Conservation (phyloP, 2,797 vertebrate genomes). For the Mormyrus hasselquistii region DNA sequence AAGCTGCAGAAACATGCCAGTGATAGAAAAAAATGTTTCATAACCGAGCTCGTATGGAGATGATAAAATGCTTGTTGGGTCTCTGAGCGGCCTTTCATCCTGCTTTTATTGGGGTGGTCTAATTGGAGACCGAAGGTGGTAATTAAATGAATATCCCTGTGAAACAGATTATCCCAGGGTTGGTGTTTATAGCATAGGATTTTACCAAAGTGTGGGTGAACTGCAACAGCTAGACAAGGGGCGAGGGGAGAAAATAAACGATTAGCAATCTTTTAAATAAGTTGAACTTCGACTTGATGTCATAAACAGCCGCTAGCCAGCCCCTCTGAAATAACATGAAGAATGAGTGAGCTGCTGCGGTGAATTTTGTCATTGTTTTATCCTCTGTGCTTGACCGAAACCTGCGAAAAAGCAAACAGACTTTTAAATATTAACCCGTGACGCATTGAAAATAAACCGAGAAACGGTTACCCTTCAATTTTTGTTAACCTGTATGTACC, state of each 20-base stretch:
- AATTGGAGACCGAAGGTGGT: conserved; percentile 23
- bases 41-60: background rate
- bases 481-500: background rate
- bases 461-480: background rate
- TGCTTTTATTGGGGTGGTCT: conserved; percentile 2
- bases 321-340: background rate
- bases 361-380: background rate
- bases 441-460: background rate
- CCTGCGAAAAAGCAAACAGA: background rate
- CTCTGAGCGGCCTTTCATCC: background rate
- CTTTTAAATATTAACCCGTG: background rate
- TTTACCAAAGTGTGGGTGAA: background rate
- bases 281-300: background rate
- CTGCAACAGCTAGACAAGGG: background rate
- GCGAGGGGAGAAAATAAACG: background rate
- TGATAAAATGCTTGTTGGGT: background rate
- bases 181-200: background rate
- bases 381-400: background rate
- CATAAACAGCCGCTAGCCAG: background rate
- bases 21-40: conserved; percentile 14
- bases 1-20: background rate
- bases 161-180: background rate
- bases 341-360: background rate
- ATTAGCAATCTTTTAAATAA: background rate
- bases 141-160: conserved; percentile 17